phyloP scores from a whole-genome alignment of 2,113 vertebrate species.

The Ardeotis arabs region DNA sequence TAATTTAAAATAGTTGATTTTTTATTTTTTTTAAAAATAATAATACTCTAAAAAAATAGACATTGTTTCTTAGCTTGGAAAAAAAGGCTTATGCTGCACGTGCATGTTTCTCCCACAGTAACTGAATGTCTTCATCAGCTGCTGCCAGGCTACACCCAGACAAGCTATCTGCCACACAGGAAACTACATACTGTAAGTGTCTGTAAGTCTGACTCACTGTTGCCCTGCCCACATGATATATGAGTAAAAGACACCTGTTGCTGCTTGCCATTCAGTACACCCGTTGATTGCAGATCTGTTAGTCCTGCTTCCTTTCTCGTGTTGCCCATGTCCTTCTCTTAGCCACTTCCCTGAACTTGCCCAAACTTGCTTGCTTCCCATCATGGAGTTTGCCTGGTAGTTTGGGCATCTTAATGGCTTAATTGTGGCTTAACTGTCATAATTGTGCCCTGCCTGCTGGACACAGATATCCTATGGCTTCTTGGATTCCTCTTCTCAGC shows the following conservation, averaged over 20 bases:
- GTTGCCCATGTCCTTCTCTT: neutral
- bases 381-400: neutral
- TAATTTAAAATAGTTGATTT: neutral
- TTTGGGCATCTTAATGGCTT: neutral
- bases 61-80: neutral
- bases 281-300: neutral
- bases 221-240: neutral
- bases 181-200: neutral
- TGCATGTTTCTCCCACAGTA: neutral
- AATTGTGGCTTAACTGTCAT: neutral
- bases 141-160: conserved; percentile 31
- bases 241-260: conserved; percentile 41
- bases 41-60: neutral
- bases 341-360: neutral
- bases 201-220: conserved; percentile 8
- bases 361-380: neutral
- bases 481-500: neutral
- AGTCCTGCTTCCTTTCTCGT: neutral
- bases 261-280: neutral
- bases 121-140: conserved; percentile 17
- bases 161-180: neutral
- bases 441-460: neutral
- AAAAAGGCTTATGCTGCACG: neutral
- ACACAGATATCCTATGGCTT: neutral
- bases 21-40: neutral